Evolutionary conservation across 2,888 invertebrate genomes (phyloP).

Genomic region (Selenia dentaria): DNA sequence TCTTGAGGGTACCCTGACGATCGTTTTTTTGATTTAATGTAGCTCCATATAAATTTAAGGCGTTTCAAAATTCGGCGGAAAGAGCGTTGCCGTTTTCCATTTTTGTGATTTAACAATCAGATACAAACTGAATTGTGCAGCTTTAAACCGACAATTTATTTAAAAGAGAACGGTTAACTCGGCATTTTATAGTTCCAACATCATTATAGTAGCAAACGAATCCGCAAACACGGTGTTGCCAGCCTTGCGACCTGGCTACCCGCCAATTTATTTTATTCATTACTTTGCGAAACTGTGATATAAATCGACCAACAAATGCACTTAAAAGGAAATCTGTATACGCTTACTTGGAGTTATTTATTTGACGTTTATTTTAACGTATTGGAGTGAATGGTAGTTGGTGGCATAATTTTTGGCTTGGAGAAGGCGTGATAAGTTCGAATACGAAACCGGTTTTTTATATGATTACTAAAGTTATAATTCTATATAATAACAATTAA

Average conservation of each 20-base stretch:
- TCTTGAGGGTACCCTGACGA: no score
- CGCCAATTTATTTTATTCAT: constrained; percentile 36
- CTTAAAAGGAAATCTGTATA: constrained; percentile 23
- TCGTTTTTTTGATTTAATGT: no score
- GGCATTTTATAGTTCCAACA: constrained; percentile 34
- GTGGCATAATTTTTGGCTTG: background rate
- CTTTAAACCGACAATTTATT: constrained; percentile 20
- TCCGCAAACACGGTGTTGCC: constrained; percentile 22
- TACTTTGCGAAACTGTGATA: constrained; percentile 26
- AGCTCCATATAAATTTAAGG: no score
- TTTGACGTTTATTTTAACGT: constrained; percentile 16
- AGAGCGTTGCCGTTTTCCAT: no score
- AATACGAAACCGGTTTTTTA: no score
- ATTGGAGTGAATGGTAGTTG: background rate
- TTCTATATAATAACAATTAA: no score
- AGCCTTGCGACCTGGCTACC: constrained; percentile 26
- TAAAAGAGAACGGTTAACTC: constrained; percentile 28
- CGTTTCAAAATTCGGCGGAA: no score
- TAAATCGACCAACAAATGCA: constrained; percentile 25
- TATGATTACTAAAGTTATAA: no score
- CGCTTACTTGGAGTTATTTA: constrained; percentile 16
- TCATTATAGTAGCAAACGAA: constrained; percentile 34
- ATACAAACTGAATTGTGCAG: constrained; percentile 18
- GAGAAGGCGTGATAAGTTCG: no score
- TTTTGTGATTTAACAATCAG: no score